Conservation (phyloP, 2,888 invertebrate species). For the Agonopterix subpropinquella region DNA sequence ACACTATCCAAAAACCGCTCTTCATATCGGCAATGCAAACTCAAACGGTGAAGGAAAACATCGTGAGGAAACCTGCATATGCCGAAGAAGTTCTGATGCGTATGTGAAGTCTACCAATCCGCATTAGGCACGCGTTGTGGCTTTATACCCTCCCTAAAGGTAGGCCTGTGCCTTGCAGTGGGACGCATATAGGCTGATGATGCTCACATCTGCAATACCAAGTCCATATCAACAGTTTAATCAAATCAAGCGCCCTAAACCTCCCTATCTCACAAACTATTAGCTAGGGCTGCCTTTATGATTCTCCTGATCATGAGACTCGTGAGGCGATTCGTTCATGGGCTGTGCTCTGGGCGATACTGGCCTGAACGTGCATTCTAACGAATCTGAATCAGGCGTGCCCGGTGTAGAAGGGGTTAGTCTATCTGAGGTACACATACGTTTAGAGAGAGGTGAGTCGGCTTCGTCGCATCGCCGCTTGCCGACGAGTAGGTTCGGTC, state of each 20-base stretch:
- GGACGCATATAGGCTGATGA: too few species aligned
- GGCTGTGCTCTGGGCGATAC: constrained; percentile 60
- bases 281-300: constrained; percentile 66
- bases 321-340: constrained; percentile 42
- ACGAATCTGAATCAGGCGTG: constrained; percentile 63
- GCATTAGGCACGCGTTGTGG: too few species aligned
- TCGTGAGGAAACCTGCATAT: too few species aligned
- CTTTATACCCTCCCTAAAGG: too few species aligned
- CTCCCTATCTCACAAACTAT: constrained; percentile 1
- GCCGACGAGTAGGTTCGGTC: constrained; percentile 67
- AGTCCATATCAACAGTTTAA: too few species aligned
- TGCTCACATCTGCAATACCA: too few species aligned
- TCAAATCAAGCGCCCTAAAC: background rate
- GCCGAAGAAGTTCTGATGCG: too few species aligned
- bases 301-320: constrained; percentile 34
- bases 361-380: constrained; percentile 68
- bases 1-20: too few species aligned
- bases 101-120: too few species aligned
- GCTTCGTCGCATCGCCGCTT: constrained; percentile 80
- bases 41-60: too few species aligned
- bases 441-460: constrained; percentile 62
- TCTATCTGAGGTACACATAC: constrained; percentile 51
- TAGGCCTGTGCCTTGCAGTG: too few species aligned
- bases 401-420: constrained; percentile 56
- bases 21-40: too few species aligned